These are phyloP conservation scores for Panopea generosa DNA, from an alignment of 2,888 invertebrate species.

Conservation along the genomic window DNA sequence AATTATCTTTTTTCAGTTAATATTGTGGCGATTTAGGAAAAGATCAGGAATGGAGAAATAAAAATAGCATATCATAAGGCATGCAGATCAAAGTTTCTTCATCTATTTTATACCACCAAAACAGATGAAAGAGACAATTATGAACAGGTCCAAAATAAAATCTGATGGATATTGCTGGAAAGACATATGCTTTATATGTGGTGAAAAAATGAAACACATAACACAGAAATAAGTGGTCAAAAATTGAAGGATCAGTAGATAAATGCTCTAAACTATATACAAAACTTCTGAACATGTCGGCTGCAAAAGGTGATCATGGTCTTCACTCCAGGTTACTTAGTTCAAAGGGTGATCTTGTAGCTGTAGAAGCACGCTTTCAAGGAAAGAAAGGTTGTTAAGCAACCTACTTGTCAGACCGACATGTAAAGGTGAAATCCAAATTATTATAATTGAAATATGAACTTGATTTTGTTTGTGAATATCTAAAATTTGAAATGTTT, in stretches of 20 bases:
- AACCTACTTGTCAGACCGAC: background rate
- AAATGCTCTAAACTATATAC: background rate
- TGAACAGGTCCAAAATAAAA: background rate
- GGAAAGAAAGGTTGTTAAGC: constrained; percentile 23
- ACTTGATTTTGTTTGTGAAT: background rate
- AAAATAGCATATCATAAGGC: background rate
- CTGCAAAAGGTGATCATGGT: background rate
- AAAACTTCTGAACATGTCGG: constrained; percentile 1
- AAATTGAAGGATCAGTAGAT: background rate
- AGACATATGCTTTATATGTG: constrained; percentile 19
- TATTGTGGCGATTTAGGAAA: background rate
- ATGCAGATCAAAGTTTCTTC: constrained; percentile 2
- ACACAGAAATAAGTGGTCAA: constrained; percentile 6
- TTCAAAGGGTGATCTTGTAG: constrained; percentile 21
- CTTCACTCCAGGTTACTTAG: constrained; percentile 9
- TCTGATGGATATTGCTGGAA: constrained; percentile 11
- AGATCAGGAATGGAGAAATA: background rate
- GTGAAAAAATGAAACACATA: constrained; percentile 15
- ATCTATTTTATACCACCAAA: constrained; percentile 1
- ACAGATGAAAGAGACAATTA: too few species aligned
- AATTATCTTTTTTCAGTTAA: background rate
- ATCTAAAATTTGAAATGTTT: background rate
- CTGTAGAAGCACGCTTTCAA: constrained; percentile 26
- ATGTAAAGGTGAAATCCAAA: background rate
- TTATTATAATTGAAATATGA: background rate